Conservation (phyloP, 2,797 vertebrate genomes). For the Carcharodon carcharias region DNA sequence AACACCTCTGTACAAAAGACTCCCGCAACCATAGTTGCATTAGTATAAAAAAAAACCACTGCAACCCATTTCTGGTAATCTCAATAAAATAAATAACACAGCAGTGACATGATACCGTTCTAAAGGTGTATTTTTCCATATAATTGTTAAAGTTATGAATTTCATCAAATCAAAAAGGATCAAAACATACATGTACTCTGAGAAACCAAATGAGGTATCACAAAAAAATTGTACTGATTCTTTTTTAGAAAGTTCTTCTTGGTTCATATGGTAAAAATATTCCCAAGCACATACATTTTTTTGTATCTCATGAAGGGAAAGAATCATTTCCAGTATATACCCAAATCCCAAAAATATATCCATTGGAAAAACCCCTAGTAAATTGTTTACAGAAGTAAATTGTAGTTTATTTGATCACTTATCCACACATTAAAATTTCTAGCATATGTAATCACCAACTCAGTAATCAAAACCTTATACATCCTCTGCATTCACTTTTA, state of each 20-base stretch:
- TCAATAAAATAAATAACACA: neutral
- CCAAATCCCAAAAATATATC: conserved; percentile 21
- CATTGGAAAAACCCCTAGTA: neutral
- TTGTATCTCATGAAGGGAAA: neutral
- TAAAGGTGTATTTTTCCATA: neutral
- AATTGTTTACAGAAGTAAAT: neutral
- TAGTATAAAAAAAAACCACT: neutral
- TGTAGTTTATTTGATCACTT: neutral
- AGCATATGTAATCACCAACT: neutral
- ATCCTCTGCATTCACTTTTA: neutral
- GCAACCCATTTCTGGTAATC: neutral
- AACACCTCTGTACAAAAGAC: neutral
- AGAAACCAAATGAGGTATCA: neutral
- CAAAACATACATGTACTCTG: neutral
- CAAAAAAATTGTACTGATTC: neutral
- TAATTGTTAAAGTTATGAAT: neutral
- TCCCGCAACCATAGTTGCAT: neutral
- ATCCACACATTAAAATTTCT: neutral
- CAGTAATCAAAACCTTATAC: neutral
- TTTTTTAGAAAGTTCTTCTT: neutral
- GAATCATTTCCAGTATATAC: neutral
- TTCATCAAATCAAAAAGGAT: neutral
- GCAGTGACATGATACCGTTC: neutral
- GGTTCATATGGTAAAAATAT: neutral
- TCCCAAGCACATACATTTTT: neutral